Conservation (phyloP, 2,797 vertebrate species). For the Xyrichtys novacula region DNA sequence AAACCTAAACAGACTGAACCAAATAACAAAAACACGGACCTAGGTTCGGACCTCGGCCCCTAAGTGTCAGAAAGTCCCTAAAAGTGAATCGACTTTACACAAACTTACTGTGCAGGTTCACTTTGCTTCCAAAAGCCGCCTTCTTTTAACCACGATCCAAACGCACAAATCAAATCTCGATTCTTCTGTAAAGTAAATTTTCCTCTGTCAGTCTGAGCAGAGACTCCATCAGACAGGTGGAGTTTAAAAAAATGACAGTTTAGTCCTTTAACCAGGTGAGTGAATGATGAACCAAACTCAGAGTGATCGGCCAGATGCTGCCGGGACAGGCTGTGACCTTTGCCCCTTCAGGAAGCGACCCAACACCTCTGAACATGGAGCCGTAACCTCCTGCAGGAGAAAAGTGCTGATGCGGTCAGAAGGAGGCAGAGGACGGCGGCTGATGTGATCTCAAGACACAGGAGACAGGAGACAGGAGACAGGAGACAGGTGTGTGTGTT, state of each 20-base stretch:
- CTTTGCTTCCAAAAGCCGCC: too few relatives aligned
- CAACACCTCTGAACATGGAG: conserved; percentile 64
- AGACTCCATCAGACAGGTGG: conserved; percentile 36
- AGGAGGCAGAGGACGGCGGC: not conserved
- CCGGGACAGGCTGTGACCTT: conserved; percentile 68
- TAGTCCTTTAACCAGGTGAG: conserved; percentile 40
- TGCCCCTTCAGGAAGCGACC: conserved; percentile 80
- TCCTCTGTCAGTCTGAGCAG: not conserved
- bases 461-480: too few relatives aligned
- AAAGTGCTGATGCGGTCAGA: conserved; percentile 38
- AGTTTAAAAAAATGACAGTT: not conserved
- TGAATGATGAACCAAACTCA: conserved; percentile 1
- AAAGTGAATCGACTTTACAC: too few relatives aligned
- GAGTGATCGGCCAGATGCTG: conserved; percentile 73
- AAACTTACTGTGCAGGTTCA: too few relatives aligned
- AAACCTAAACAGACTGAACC: too few relatives aligned
- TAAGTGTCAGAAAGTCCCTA: too few relatives aligned
- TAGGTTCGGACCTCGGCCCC: too few relatives aligned
- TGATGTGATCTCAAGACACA: conserved; percentile 23
- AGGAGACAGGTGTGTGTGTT: conserved; percentile 46
- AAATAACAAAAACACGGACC: too few relatives aligned
- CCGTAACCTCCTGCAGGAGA: conserved; percentile 35
- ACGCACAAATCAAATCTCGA: too few relatives aligned
- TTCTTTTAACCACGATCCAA: too few relatives aligned
- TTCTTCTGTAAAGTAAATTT: too few relatives aligned